A percentile compares a stretch with the other conserved stretches of the same genome.
Conservation (phyloP, 2,888 invertebrate genomes). For the Drosophila subsilvestris region DNA sequence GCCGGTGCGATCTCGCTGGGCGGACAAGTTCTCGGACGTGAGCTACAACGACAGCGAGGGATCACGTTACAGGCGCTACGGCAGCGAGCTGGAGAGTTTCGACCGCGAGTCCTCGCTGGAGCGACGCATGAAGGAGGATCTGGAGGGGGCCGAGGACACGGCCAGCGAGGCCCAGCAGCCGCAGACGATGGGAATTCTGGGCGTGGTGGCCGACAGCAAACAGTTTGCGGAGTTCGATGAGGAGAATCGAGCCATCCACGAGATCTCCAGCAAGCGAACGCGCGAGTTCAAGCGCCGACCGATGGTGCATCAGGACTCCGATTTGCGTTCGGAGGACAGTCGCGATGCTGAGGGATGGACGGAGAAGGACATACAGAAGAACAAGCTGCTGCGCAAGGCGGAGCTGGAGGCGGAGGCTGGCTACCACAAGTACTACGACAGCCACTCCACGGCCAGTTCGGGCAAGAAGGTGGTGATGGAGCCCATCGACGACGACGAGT, state of each 20-base stretch:
- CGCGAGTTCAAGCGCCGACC: slow-evolving; percentile 83
- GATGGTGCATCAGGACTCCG: slow-evolving; percentile 84
- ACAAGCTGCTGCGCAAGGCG: slow-evolving; percentile 79
- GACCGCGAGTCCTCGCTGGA: slow-evolving; percentile 84
- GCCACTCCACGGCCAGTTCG: slow-evolving; percentile 87
- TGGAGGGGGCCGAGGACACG: slow-evolving; percentile 81
- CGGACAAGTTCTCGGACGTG: slow-evolving; percentile 84
- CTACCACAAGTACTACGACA: slow-evolving; percentile 78
- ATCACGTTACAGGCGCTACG: slow-evolving; percentile 82
- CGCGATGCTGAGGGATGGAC: slow-evolving; percentile 83
- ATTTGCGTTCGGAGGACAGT: slow-evolving; percentile 83
- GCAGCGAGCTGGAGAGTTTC: slow-evolving; percentile 84
- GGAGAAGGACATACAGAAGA: slow-evolving; percentile 83
- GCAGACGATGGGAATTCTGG: slow-evolving; percentile 76
- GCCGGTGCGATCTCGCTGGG: slow-evolving; percentile 85
- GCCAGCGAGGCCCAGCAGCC: slow-evolving; percentile 83
- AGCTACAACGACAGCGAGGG: slow-evolving; percentile 85
- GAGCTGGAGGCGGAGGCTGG: slow-evolving; percentile 82
- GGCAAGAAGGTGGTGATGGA: slow-evolving; percentile 89
- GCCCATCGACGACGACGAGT: slow-evolving; percentile 94
- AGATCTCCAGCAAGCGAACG: slow-evolving; percentile 82
- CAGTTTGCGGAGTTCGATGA: slow-evolving; percentile 86
- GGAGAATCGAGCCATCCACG: slow-evolving; percentile 86
- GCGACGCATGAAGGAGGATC: slow-evolving; percentile 83
- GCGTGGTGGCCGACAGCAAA: slow-evolving; percentile 85